A percentile compares a stretch with the other conserved stretches of the same genome.
Evolutionary conservation across 2,797 vertebrate genomes (phyloP).

Genomic region (Lycodopsis pacificus): DNA sequence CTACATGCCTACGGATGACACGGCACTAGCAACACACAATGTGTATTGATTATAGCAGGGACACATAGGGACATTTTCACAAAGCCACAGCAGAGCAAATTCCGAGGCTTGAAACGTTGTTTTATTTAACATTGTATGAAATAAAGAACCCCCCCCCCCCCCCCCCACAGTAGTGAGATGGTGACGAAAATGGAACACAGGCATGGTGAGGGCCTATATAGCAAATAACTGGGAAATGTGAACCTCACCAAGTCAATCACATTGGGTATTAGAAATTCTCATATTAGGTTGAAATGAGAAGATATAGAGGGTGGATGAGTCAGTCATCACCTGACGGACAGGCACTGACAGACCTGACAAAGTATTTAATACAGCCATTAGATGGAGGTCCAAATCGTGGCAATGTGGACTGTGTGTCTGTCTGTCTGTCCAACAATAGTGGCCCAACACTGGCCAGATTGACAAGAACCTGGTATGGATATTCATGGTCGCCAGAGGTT

Average conservation of each 20-base stretch:
- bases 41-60: background rate
- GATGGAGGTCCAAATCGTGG: background rate
- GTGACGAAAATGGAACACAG: background rate
- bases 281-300: background rate
- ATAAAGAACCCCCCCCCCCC: background rate
- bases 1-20: background rate
- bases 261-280: background rate
- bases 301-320: background rate
- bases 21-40: slow-evolving; percentile 1
- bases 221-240: background rate
- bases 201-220: no score
- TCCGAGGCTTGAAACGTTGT: background rate
- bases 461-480: background rate
- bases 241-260: background rate
- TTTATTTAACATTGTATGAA: background rate
- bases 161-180: no score
- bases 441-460: background rate
- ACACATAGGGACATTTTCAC: slow-evolving; percentile 7
- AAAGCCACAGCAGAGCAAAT: slow-evolving; percentile 18
- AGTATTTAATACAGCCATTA: background rate
- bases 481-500: background rate
- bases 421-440: background rate
- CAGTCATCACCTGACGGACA: background rate
- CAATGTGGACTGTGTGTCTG: background rate
- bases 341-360: background rate